These are phyloP conservation scores for Raja brachyura DNA, from an alignment of 2,113 vertebrate species.

Conservation along the genomic window DNA sequence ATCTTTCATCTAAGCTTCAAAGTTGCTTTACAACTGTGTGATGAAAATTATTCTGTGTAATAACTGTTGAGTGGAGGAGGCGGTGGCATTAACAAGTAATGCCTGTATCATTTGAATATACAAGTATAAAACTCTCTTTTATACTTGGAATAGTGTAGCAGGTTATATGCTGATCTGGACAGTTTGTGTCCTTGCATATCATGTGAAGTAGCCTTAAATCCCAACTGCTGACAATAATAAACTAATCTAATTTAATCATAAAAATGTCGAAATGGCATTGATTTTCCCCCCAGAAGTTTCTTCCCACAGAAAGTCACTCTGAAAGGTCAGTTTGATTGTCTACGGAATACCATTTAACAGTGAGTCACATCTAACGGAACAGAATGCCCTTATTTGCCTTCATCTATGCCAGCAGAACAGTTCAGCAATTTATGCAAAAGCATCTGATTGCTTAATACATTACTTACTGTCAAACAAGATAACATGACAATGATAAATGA, in stretches of 20 bases:
- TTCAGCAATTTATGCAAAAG: background rate
- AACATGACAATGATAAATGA: constrained; percentile 3
- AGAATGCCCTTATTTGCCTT: background rate
- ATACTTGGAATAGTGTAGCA: background rate
- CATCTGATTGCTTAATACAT: background rate
- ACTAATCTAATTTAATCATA: background rate
- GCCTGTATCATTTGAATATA: background rate
- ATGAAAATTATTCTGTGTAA: background rate
- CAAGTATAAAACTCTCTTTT: background rate
- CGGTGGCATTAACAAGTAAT: background rate
- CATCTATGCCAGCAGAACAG: background rate
- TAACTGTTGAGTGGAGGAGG: background rate
- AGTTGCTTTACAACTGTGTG: background rate
- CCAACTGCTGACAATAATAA: no score
- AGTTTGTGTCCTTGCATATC: background rate
- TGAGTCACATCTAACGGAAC: background rate
- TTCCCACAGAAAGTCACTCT: background rate
- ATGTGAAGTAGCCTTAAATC: background rate
- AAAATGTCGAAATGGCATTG: background rate
- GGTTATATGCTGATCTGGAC: background rate
- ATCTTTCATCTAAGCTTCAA: background rate
- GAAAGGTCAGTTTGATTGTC: background rate
- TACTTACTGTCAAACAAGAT: background rate
- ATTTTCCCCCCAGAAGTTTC: background rate
- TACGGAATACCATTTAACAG: background rate